A percentile compares a stretch with the other conserved stretches of the same genome.
These are phyloP conservation scores for Drosophila eugracilis DNA, from an alignment of 1,140 invertebrate species.

Conservation along the genomic window DNA sequence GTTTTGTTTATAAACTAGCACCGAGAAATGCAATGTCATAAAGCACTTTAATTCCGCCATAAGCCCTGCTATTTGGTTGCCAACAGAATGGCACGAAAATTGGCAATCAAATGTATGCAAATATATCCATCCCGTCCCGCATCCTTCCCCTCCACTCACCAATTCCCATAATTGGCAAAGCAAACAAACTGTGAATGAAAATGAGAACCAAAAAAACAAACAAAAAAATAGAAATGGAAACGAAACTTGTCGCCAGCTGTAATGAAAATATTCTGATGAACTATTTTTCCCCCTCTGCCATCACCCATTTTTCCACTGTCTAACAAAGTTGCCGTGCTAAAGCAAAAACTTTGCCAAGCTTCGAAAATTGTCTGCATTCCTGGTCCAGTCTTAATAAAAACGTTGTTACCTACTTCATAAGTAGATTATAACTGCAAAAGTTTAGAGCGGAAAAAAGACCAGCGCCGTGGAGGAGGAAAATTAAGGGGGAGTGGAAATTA, in stretches of 20 bases:
- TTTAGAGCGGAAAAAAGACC: conserved; percentile 38
- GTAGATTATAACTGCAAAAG: conserved; percentile 69
- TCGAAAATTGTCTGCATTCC: conserved; percentile 41
- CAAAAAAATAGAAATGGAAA: too few relatives aligned
- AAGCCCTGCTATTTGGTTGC: conserved; percentile 14
- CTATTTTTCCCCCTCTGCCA: background rate
- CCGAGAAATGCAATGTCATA: conserved; percentile 7
- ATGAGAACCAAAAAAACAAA: conserved; percentile 33
- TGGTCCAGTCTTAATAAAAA: conserved; percentile 60
- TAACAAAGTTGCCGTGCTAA: conserved; percentile 26
- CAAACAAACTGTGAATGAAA: conserved; percentile 25
- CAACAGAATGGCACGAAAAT: conserved; percentile 12
- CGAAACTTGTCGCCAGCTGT: conserved; percentile 23
- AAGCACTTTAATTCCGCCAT: conserved; percentile 7
- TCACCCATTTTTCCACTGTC: conserved; percentile 3
- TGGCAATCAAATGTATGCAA: conserved; percentile 27
- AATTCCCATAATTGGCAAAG: conserved; percentile 27
- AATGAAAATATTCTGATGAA: conserved; percentile 32
- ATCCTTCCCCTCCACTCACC: background rate
- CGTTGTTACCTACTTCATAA: conserved; percentile 68
- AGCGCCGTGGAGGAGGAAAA: conserved; percentile 15
- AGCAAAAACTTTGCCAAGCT: conserved; percentile 23
- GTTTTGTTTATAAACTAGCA: background rate
- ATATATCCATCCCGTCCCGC: background rate
- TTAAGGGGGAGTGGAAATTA: conserved; percentile 33